Evolutionary conservation across 2,888 invertebrate genomes (phyloP).

Genomic region (Conistra vaccinii): DNA sequence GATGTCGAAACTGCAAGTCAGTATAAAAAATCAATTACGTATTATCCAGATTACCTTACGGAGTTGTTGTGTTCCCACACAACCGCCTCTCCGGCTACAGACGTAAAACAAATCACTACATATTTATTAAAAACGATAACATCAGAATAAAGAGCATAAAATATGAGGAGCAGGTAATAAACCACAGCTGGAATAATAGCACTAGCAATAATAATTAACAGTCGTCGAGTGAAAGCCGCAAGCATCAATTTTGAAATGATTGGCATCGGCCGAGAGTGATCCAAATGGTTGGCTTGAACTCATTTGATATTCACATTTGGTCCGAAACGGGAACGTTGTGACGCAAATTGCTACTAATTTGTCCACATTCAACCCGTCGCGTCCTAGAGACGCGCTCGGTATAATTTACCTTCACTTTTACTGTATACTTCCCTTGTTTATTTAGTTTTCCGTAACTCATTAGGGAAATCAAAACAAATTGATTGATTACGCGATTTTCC

Average conservation of each 20-base stretch:
- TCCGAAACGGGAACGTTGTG: constrained; percentile 77
- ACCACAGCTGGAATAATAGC: constrained; percentile 65
- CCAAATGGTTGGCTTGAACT: constrained; percentile 87
- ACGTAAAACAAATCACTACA: constrained; percentile 51
- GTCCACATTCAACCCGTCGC: constrained; percentile 79
- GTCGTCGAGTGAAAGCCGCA: constrained; percentile 80
- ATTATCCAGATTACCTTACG: constrained; percentile 36
- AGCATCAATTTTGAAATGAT: constrained; percentile 86
- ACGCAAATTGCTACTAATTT: constrained; percentile 87
- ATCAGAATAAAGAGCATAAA: constrained; percentile 66
- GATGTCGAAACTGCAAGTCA: constrained; percentile 30
- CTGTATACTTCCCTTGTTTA: constrained; percentile 48
- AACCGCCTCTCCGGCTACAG: constrained; percentile 35
- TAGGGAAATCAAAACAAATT: constrained; percentile 61
- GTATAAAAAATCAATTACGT: constrained; percentile 46
- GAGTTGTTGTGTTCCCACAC: constrained; percentile 21
- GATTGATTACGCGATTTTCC: constrained; percentile 53
- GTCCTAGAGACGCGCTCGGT: constrained; percentile 62
- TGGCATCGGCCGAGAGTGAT: constrained; percentile 85
- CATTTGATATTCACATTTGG: constrained; percentile 89
- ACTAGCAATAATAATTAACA: constrained; percentile 76
- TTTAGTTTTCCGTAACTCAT: constrained; percentile 57
- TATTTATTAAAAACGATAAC: constrained; percentile 60
- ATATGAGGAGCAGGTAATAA: constrained; percentile 64
- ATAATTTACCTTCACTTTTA: constrained; percentile 56